Conservation (phyloP, 1,140 invertebrate genomes). For the Nylanderia fulva region DNA sequence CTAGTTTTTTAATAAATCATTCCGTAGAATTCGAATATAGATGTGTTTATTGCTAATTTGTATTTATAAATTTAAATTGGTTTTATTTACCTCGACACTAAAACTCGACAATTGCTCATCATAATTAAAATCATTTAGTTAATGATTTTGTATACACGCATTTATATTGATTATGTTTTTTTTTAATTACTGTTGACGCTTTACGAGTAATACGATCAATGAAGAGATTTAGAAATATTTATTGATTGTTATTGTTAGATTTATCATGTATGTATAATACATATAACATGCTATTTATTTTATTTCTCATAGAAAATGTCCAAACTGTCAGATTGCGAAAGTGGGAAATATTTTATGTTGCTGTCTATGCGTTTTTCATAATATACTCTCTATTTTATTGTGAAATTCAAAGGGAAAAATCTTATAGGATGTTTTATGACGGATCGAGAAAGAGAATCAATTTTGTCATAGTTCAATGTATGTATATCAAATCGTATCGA, state of each 20-base stretch:
- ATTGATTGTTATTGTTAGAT: not conserved
- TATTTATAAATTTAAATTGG: not conserved
- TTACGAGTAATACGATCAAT: not conserved
- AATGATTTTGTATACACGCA: not conserved
- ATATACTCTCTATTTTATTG: not conserved
- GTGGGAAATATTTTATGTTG: not conserved
- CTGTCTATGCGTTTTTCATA: not conserved
- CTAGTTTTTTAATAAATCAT: not conserved
- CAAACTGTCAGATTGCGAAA: not conserved
- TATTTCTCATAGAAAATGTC: not conserved
- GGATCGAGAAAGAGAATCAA: conserved; percentile 35
- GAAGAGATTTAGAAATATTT: not conserved
- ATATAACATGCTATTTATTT: too few relatives aligned
- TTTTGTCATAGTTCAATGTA: not conserved
- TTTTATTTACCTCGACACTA: not conserved
- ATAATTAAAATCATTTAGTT: not conserved
- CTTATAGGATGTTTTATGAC: not conserved
- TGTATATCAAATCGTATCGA: conserved; percentile 25
- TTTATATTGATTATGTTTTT: not conserved
- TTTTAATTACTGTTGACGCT: not conserved
- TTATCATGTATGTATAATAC: not conserved
- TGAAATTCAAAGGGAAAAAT: conserved; percentile 19
- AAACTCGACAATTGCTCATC: not conserved
- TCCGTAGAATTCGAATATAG: not conserved
- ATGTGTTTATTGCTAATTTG: not conserved